A percentile compares a stretch with the other conserved stretches of the same genome.
Evolutionary conservation across 2,113 vertebrate genomes (phyloP).

Genomic region (Rattus norvegicus): GRCr8 NC_086024.1:54213001-54213500

Average conservation of each 20-base stretch:
- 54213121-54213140: conserved; percentile 24
- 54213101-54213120: not conserved
- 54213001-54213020: not conserved
- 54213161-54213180: not conserved
- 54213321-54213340: not conserved
- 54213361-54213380: no score
- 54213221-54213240: conserved; percentile 35
- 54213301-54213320: not conserved
- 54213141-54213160: conserved; percentile 34
- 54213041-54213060: not conserved
- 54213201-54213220: conserved; percentile 19
- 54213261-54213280: not conserved
- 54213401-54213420: no score
- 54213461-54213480: not conserved
- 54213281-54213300: not conserved
- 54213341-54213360: no score
- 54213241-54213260: not conserved
- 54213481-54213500: not conserved
- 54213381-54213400: no score
- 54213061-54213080: not conserved
- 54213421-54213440: not conserved
- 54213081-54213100: not conserved
- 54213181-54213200: not conserved
- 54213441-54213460: not conserved
- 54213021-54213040: not conserved